Base-by-base conservation (phyloP, 2,797 vertebrate genomes). In the Euphonia xanthogaster region DNA sequence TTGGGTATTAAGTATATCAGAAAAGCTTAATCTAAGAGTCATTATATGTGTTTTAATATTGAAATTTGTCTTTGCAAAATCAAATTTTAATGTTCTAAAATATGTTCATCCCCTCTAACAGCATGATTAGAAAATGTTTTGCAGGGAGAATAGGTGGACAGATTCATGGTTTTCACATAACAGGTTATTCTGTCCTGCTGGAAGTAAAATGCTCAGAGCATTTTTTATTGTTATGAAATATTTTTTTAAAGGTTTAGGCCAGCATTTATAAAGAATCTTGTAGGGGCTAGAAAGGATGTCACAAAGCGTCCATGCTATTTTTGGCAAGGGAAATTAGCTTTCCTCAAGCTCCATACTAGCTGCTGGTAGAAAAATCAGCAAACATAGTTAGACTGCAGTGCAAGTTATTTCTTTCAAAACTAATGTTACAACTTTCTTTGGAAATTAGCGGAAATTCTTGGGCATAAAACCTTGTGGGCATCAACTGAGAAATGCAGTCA, bases 11-110 rank as follows among this genome's bases (percentile, higher is more conserved):
- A 94, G 80, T 83, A 68, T 96, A 95, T 95, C 93, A 88, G 85
- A 85, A 91, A 92, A 95, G 76, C 88, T 97, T 95, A 94, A 96
- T 96, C 92, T 94, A 68, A 78, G 57, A 80, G 81, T 96, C 74
- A 91, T 96, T 95, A 84, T 95, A 95, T 75, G 72, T 93, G 68
- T 93, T 96, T 97, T 97, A 95, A 92, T 96, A 96, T 88, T 94
- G 94, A 94, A 96, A 94, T 81, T 83, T 79, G 20, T 90, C 72
- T 78, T 94, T 93, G 78, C 61, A 53, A 94, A 93, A 93, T 94
- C 73, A 80, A 96, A 93, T 93, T 71, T 80, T 95, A 94, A 96
- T 96, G 95, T 94, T 95, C 88, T 88, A 94, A 96, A 96, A 95
- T 96, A 95, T 37, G 63, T 82, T 95, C 48, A 93, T 94, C 76